Evolutionary conservation across 2,888 invertebrate species (phyloP).

Genomic region (Sisyra nigra): DNA sequence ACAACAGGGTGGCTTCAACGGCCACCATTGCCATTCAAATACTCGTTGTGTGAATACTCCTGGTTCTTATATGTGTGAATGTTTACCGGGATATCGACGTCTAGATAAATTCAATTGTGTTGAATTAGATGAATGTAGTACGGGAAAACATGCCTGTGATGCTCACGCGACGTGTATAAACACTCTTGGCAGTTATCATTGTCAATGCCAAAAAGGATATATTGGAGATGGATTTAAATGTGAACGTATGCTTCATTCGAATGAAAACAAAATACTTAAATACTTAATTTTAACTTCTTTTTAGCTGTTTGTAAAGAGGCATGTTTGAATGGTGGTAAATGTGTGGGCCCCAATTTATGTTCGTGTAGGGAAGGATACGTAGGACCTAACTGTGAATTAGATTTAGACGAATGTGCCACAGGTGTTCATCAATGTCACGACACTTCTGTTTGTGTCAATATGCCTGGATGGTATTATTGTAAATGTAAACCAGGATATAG

Average conservation of each 20-base stretch:
- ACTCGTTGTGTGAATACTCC: slow-evolving; percentile 68
- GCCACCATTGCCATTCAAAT: slow-evolving; percentile 75
- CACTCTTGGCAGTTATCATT: slow-evolving; percentile 67
- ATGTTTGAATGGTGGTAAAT: slow-evolving; percentile 72
- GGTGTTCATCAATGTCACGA: slow-evolving; percentile 55
- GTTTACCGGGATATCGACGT: slow-evolving; percentile 59
- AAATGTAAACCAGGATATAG: slow-evolving; percentile 67
- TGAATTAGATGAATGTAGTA: slow-evolving; percentile 65
- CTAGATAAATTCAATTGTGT: slow-evolving; percentile 65
- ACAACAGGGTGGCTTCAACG: slow-evolving; percentile 56
- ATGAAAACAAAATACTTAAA: background rate
- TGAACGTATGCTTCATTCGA: slow-evolving; percentile 43
- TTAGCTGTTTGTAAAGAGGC: slow-evolving; percentile 66
- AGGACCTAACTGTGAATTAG: slow-evolving; percentile 69
- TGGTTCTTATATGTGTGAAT: slow-evolving; percentile 73
- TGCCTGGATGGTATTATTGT: slow-evolving; percentile 83
- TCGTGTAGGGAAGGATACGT: slow-evolving; percentile 67
- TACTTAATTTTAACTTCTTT: slow-evolving; percentile 14
- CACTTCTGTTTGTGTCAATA: slow-evolving; percentile 68
- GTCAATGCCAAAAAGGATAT: slow-evolving; percentile 56
- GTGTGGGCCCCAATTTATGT: slow-evolving; percentile 61
- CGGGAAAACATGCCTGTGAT: slow-evolving; percentile 57
- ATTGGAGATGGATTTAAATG: slow-evolving; percentile 64
- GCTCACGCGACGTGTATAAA: slow-evolving; percentile 62
- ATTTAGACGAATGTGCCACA: slow-evolving; percentile 69